Evolutionary conservation across 2,113 vertebrate genomes (phyloP).

Genomic region (Macquaria ambigua): DNA sequence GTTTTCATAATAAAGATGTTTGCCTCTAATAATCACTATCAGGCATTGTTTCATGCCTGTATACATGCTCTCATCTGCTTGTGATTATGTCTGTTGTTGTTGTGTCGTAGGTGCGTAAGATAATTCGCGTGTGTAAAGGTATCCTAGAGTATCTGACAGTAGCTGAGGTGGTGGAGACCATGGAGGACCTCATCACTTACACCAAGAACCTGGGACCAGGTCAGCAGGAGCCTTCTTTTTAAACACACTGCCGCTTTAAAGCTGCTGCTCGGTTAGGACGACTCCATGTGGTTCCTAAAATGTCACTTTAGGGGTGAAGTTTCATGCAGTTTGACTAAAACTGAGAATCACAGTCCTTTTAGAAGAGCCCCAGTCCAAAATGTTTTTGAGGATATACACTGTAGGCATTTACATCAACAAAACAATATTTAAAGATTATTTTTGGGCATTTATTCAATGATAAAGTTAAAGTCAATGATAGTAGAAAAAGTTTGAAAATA

Average conservation of each 20-base stretch:
- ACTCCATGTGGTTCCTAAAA: background rate
- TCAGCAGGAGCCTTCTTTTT: constrained; percentile 63
- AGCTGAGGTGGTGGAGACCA: constrained; percentile 97
- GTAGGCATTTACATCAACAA: background rate
- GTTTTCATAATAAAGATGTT: constrained; percentile 12
- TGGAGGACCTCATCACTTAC: constrained; percentile 99
- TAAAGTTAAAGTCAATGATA: background rate
- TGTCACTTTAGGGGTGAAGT: background rate
- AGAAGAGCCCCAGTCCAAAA: background rate
- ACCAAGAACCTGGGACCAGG: constrained; percentile 99
- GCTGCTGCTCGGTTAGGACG: background rate
- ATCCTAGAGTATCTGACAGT: constrained; percentile 98
- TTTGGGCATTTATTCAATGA: background rate
- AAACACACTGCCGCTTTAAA: background rate
- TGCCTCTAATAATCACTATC: background rate
- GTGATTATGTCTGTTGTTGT: constrained; percentile 34
- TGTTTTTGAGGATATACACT: background rate
- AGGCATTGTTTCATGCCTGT: background rate
- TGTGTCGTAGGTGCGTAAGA: constrained; percentile 92
- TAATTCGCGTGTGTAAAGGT: constrained; percentile 98
- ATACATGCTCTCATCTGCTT: background rate
- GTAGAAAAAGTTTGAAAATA: background rate
- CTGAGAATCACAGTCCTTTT: background rate
- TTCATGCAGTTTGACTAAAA: background rate
- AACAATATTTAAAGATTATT: background rate